A percentile compares a stretch with the other conserved stretches of the same genome.
Evolutionary conservation across 2,888 invertebrate genomes (phyloP).

Genomic region (Melanotus villosus): DNA sequence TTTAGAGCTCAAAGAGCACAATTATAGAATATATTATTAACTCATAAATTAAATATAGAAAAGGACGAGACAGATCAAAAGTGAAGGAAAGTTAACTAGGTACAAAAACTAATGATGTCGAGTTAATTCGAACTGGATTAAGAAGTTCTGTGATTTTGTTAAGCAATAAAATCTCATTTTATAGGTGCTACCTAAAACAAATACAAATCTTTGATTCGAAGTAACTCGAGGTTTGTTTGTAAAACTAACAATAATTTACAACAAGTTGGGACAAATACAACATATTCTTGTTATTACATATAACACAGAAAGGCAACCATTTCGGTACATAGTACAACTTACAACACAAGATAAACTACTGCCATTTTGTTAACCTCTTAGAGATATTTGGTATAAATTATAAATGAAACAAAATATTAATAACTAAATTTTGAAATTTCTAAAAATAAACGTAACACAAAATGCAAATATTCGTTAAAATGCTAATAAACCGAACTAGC

Average conservation of each 20-base stretch:
- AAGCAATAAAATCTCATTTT: conserved; percentile 1
- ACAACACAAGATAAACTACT: conserved; percentile 17
- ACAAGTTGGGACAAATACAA: conserved; percentile 46
- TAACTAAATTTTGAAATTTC: neutral
- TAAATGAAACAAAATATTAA: neutral
- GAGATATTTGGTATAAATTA: neutral
- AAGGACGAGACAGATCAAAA: conserved; percentile 22
- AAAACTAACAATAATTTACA: conserved; percentile 44
- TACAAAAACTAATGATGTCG: conserved; percentile 12
- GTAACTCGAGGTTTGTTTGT: conserved; percentile 22
- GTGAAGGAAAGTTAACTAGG: conserved; percentile 26
- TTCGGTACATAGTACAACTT: conserved; percentile 25
- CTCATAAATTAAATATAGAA: conserved; percentile 38
- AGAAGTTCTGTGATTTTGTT: neutral
- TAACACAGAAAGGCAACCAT: conserved; percentile 43
- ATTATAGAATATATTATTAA: conserved; percentile 38
- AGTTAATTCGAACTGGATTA: conserved; percentile 18
- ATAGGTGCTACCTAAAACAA: conserved; percentile 9
- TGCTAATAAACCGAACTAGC: too few species aligned
- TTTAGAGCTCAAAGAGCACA: conserved; percentile 55
- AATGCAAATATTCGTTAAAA: too few species aligned
- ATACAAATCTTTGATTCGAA: neutral
- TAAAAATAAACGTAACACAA: neutral
- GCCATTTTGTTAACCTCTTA: neutral
- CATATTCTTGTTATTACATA: conserved; percentile 38